These are phyloP conservation scores for Cisticola juncidis DNA, from an alignment of 2,113 vertebrate species.

Conservation along the genomic window DNA sequence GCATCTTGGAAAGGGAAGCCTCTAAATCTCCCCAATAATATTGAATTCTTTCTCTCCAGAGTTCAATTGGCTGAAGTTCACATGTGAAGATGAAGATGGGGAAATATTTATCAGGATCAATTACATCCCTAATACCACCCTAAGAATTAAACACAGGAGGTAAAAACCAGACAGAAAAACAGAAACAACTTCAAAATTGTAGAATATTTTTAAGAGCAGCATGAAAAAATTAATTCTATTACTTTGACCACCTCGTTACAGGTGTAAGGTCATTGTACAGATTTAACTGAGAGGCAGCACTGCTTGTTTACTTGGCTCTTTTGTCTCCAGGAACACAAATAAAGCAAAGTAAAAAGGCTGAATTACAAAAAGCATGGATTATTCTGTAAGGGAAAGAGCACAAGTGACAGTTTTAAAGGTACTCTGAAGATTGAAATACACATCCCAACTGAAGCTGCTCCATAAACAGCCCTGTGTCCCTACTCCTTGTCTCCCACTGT, in stretches of 20 bases:
- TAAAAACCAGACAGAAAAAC: neutral
- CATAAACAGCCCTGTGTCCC: neutral
- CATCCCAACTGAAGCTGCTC: neutral
- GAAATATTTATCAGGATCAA: neutral
- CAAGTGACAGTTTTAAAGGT: neutral
- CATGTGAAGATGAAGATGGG: neutral
- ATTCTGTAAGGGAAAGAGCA: neutral
- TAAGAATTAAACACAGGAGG: neutral
- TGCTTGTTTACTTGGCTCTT: neutral
- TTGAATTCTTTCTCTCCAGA: neutral
- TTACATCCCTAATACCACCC: accelerated
- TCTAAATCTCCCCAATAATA: neutral
- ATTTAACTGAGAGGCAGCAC: neutral
- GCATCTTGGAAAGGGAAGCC: neutral
- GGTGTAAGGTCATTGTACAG: neutral
- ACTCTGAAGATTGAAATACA: neutral
- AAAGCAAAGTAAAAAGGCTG: neutral
- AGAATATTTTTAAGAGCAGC: neutral
- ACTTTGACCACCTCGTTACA: neutral
- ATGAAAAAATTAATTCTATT: neutral
- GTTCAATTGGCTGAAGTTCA: neutral
- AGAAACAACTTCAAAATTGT: neutral
- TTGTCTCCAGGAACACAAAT: neutral
- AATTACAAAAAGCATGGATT: neutral
- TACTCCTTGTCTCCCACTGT: neutral